A percentile compares a stretch with the other conserved stretches of the same genome.
These are phyloP conservation scores for Tetraneura akinire DNA, from an alignment of 1,140 invertebrate genomes.

Conservation along the genomic window DNA sequence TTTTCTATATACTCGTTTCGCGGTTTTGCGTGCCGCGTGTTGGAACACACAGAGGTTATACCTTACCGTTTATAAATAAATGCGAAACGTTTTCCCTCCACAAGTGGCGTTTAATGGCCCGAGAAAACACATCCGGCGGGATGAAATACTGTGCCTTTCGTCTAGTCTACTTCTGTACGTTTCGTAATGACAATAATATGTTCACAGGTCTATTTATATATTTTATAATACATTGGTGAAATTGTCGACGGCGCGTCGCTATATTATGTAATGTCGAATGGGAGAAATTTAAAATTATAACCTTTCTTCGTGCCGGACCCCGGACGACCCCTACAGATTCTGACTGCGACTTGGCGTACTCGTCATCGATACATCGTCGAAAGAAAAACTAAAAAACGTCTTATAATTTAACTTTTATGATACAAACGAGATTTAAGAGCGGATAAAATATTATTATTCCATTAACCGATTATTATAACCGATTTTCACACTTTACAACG, in stretches of 20 bases:
- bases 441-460: too few relatives aligned
- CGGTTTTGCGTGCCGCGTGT: background rate
- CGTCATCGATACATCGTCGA: too few relatives aligned
- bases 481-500: too few relatives aligned
- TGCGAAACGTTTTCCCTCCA: slow-evolving; percentile 32
- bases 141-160: slow-evolving; percentile 2
- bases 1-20: too few relatives aligned
- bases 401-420: too few relatives aligned
- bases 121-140: slow-evolving; percentile 43
- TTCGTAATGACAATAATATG: background rate
- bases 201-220: slow-evolving; percentile 32
- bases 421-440: too few relatives aligned
- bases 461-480: too few relatives aligned
- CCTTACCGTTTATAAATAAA: slow-evolving; percentile 23
- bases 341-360: too few relatives aligned
- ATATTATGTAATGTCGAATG: background rate
- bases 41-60: too few relatives aligned
- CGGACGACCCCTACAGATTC: background rate
- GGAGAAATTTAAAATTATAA: slow-evolving; percentile 15
- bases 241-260: slow-evolving; percentile 21
- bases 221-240: slow-evolving; percentile 5
- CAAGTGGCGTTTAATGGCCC: slow-evolving; percentile 47
- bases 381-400: too few relatives aligned
- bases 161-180: background rate
- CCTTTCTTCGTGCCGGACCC: background rate